These are phyloP conservation scores for Rhinolophus sinicus DNA, from an alignment of 2,113 vertebrate genomes.

Conservation along the genomic window DNA sequence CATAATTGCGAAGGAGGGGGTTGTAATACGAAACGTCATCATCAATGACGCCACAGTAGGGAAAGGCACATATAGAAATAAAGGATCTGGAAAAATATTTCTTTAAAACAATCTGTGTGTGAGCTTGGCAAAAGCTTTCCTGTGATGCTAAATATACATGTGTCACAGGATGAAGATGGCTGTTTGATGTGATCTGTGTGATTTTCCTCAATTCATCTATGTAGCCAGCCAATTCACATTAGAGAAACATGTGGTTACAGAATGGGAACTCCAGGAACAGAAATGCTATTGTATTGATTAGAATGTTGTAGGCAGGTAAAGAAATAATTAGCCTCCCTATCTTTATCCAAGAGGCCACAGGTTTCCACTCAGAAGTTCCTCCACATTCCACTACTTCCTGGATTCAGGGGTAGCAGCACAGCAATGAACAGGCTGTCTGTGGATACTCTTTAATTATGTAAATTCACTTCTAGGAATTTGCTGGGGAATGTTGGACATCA, in stretches of 20 bases:
- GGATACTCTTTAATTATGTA: not conserved
- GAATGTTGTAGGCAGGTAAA: not conserved
- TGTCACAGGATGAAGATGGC: not conserved
- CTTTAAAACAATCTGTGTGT: not conserved
- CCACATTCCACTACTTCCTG: too few species aligned
- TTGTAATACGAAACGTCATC: not conserved
- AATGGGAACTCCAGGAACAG: not conserved
- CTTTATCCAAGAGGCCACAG: not conserved
- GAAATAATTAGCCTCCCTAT: not conserved
- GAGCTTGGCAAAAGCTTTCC: not conserved
- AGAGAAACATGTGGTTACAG: not conserved
- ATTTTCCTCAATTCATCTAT: not conserved
- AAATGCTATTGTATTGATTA: not conserved
- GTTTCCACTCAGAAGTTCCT: not conserved
- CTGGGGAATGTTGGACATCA: not conserved
- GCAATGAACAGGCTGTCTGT: rapidly evolving
- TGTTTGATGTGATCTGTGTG: not conserved
- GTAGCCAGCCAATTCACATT: not conserved
- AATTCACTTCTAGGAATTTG: not conserved
- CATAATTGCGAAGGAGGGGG: not conserved
- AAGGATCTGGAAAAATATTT: not conserved
- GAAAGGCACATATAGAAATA: not conserved
- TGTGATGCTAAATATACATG: not conserved
- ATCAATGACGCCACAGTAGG: not conserved
- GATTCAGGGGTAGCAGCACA: not conserved